Evolutionary conservation across 2,888 invertebrate genomes (phyloP).

Genomic region (Chymomyza fuscimana): DNA sequence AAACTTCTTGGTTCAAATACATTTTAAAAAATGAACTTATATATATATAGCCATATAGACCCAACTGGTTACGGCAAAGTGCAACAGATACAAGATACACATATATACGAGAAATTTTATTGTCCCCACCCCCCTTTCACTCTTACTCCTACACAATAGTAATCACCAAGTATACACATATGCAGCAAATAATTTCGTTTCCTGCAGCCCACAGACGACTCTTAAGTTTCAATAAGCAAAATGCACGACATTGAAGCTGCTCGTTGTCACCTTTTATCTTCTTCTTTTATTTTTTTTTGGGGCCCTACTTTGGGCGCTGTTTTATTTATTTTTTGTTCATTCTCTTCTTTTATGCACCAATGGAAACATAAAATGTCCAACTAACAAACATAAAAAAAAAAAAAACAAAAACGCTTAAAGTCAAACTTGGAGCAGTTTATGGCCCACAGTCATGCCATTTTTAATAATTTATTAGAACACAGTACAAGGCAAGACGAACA

Average conservation of each 20-base stretch:
- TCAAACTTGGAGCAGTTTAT: conserved; percentile 34
- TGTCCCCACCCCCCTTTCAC: too few species aligned
- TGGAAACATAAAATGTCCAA: conserved; percentile 16
- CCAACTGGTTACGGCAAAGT: too few species aligned
- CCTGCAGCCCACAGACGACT: conserved; percentile 27
- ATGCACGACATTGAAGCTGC: conserved; percentile 13
- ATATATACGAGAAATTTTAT: too few species aligned
- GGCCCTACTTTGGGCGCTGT: background rate
- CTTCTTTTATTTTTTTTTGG: background rate
- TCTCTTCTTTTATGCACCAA: conserved; percentile 1
- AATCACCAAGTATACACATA: too few species aligned
- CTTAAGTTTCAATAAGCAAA: conserved; percentile 47
- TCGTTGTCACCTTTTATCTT: background rate
- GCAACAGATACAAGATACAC: too few species aligned
- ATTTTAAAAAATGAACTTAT: too few species aligned
- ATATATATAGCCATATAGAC: too few species aligned
- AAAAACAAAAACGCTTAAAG: background rate
- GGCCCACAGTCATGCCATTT: conserved; percentile 51
- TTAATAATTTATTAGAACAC: conserved; percentile 65
- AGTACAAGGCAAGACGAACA: background rate
- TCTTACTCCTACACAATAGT: too few species aligned
- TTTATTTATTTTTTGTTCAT: conserved; percentile 11
- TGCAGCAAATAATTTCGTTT: background rate
- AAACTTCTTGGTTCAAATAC: too few species aligned
- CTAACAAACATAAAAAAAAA: conserved; percentile 17